Evolutionary conservation across 2,888 invertebrate genomes (phyloP).

Genomic region (Hirtodrosophila confusa): DNA sequence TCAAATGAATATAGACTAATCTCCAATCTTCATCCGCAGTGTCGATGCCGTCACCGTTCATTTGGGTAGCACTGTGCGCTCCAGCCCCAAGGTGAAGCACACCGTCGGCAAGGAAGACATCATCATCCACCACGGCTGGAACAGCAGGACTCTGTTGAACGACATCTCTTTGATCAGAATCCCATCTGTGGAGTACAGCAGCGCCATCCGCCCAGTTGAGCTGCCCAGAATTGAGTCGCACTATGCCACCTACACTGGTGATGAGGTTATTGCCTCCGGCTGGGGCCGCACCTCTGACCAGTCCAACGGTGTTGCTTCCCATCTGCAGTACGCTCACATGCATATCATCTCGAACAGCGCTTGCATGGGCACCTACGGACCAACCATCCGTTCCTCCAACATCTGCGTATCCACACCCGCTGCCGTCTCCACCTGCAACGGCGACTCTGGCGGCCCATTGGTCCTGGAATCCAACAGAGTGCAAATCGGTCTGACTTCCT

Average conservation of each 20-base stretch:
- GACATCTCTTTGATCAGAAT: constrained; percentile 73
- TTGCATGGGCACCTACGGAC: constrained; percentile 57
- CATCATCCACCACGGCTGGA: constrained; percentile 64
- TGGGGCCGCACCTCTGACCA: constrained; percentile 76
- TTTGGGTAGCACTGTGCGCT: constrained; percentile 61
- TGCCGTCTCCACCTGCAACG: constrained; percentile 65
- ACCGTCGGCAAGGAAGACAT: constrained; percentile 44
- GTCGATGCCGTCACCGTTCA: constrained; percentile 56
- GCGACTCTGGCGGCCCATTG: constrained; percentile 77
- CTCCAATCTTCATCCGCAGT: constrained; percentile 12
- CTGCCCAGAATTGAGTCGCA: constrained; percentile 55
- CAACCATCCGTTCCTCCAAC: constrained; percentile 50
- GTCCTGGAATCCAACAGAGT: constrained; percentile 47
- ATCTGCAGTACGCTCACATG: constrained; percentile 64
- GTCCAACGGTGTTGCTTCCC: constrained; percentile 47
- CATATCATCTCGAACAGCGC: constrained; percentile 58
- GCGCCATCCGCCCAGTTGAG: constrained; percentile 56
- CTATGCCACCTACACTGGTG: constrained; percentile 57
- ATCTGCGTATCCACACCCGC: constrained; percentile 64
- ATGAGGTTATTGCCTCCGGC: constrained; percentile 72
- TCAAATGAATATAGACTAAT: neutral
- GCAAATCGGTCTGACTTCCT: constrained; percentile 74
- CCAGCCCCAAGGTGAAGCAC: constrained; percentile 44
- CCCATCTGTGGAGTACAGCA: constrained; percentile 47
- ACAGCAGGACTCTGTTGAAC: constrained; percentile 58